Evolutionary conservation across 2,888 invertebrate species (phyloP), one percentile per base, ranked within the genome.

Genomic region (Lepidocyrtinus sp.): DNA sequence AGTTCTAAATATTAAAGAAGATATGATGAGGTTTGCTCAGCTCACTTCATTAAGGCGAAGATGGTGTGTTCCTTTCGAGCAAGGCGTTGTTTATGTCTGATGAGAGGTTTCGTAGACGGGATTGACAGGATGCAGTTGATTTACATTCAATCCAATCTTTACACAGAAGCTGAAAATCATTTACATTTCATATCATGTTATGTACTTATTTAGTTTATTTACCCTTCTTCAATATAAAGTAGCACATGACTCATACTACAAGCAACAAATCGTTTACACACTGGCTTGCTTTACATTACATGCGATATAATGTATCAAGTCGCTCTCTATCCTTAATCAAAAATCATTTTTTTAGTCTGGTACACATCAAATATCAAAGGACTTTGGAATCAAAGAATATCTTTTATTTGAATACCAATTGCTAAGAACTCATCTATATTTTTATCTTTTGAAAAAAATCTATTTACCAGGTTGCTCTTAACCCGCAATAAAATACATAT

Each of bases 41-140:
- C 15, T 12, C 22, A 2, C 7, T 21, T 62, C 22, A 21, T 21
- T 19, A n/a, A 62, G 26, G 21, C 24, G n/a, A 24, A 19, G 26
- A 24, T 24, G n/a, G 24, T 64, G 24, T 64, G 17, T 64, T 12
- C 26, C 26, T 64, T 64, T 15, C 26, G 64, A 26, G 64, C 26
- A 24, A 64, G n/a, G 24, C 12, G 36, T 36, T 36, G 36, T 36
- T 36, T 26, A 17, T 3, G 24, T 15, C n/a, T 64, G 26, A 64
- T 64, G 9, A 64, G 15, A 26, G 75, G 67, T 55, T 68, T 67
- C 68, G 17, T 59, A 59, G 67, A 75, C 68, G 45, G 36, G 75
- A 75, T 75, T 75, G 75, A 61, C 75, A 75, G 50, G 75, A 75
- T 68, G 75, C 45, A 65, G 74, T 64, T 68, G 75, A 75, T 75